Evolutionary conservation across 1,140 invertebrate species (phyloP), one percentile per base, ranked within the genome.

Genomic region (Drosophila nebulosa): DNA sequence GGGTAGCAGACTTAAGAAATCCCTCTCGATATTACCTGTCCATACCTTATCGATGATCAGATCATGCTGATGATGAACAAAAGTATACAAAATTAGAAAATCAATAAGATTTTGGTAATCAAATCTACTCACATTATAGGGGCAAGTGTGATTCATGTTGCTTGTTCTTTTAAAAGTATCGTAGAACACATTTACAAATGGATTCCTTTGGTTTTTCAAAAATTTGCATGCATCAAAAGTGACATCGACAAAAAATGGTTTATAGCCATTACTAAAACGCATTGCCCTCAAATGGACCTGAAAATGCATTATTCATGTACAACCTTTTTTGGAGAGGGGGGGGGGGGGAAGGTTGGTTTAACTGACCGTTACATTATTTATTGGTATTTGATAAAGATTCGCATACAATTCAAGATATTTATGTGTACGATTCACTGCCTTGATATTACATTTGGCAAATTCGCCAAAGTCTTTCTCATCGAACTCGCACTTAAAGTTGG

Each of bases 381-480:
- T 2, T 1, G 74, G 73, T 12, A 60, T 0, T n/a, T n/a, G 10
- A 10, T 21, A 24, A 1, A 76, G 1, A 14, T 27, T 64, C 0
- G n/a, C 9, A 27, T 64, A 10, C 3, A 76, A n/a, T 4, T 64
- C 39, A 1, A 77, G 50, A 7, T 77, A 77, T 21, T 77, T 77
- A 50, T 77, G 74, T 0, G 67, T 66, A 4, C 74, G 74, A 66
- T 77, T 77, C 0, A 77, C 74, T 1, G 75, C 74, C 24, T 67
- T 78, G 6, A 78, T 78, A 2, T n/a, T 22, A 36, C 74, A 78
- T 2, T 35, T 35, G 2, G 57, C 18, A 10, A 60, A 78, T 0
- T 51, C 30, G 9, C n/a, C 4, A 7, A 36, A 63, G 3, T 24
- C 42, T 1, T 4, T 35, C 35, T 77, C 75, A 3, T 9, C 1